Evolutionary conservation across 2,888 invertebrate genomes (phyloP), one percentile per base, ranked within the genome.

Genomic region (Hanleya hanleyi): DNA sequence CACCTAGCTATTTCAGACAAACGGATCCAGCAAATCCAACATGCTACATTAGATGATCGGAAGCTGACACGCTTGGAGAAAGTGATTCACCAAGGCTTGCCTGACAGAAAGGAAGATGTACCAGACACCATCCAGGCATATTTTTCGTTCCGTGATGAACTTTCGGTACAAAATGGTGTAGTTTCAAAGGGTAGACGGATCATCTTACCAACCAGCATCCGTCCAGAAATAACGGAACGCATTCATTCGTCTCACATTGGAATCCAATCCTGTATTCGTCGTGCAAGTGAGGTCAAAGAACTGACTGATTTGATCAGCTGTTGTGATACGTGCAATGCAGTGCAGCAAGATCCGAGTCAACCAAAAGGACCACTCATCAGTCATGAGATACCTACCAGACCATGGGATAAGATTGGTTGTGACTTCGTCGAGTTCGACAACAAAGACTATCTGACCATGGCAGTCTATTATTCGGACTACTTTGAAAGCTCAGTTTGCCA

Each of bases 391-490:
- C 68, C 68, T 5, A 5, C 35, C 3, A 66, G 41, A 32, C 70
- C 70, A n/a, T 68, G 68, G 50, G 12, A 68, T 18, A 68, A 68
- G 35, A 35, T 68, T 50, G 68, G 50, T 9, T 57, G 50, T 26
- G 68, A 68, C 47, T 35, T 68, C 12, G 49, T 68, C 50, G 68
- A 68, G 41, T 50, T 38, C 18, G 68, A 68, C 29, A n/a, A 41
- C 18, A 51, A 50, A 22, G 51, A 68, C 36, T 68, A 68, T 32
- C 50, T 68, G 18, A 68, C 50, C 7, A 68, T 38, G n/a, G 68
- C 50, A 7, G 68, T 50, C 32, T 68, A 72, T 61, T 67, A 61
- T 33, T 51, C 67, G 2, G 41, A 57, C 32, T 72, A 72, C 61
- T 29, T 38, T 72, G 22, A 68, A 68, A 61, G 47, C 72, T 22